These are phyloP conservation scores for Drosophila fungiperda DNA, from an alignment of 2,888 invertebrate species.

Conservation along the genomic window DNA sequence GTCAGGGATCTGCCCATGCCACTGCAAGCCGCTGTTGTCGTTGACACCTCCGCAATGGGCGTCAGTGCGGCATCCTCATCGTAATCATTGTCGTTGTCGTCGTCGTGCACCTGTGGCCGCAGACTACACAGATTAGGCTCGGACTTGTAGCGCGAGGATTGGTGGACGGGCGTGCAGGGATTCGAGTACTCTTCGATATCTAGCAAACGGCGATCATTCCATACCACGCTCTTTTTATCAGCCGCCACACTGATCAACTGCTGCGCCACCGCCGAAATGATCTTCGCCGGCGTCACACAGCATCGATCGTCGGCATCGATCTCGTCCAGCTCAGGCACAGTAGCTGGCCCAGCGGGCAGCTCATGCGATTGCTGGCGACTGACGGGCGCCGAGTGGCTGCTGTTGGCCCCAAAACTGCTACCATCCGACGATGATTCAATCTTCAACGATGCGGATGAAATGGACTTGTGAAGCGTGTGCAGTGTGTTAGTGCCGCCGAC, in stretches of 20 bases:
- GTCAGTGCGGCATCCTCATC: conserved; percentile 41
- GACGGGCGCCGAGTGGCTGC: conserved; percentile 80
- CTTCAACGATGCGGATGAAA: conserved; percentile 83
- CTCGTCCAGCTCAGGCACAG: conserved; percentile 59
- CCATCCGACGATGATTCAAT: conserved; percentile 62
- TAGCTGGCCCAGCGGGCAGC: conserved; percentile 20
- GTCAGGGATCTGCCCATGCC: conserved; percentile 71
- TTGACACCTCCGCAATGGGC: conserved; percentile 54
- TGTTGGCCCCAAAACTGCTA: conserved; percentile 55
- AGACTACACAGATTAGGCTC: conserved; percentile 83
- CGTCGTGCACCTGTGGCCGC: conserved; percentile 48
- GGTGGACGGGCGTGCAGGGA: conserved; percentile 74
- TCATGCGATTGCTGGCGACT: conserved; percentile 82
- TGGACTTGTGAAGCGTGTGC: conserved; percentile 82
- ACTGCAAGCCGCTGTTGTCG: conserved; percentile 33
- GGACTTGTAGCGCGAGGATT: conserved; percentile 82
- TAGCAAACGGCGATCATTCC: conserved; percentile 72
- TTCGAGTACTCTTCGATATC: conserved; percentile 71
- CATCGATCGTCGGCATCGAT: conserved; percentile 42
- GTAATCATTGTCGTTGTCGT: conserved; percentile 14
- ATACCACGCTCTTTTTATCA: conserved; percentile 77
- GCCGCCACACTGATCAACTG: conserved; percentile 53
- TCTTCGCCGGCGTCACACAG: conserved; percentile 76
- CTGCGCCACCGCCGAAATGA: conserved; percentile 69
- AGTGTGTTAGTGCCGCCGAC: conserved; percentile 51